phyloP scores from a whole-genome alignment of 2,888 invertebrate species.

The Dryomyza anilis region DNA sequence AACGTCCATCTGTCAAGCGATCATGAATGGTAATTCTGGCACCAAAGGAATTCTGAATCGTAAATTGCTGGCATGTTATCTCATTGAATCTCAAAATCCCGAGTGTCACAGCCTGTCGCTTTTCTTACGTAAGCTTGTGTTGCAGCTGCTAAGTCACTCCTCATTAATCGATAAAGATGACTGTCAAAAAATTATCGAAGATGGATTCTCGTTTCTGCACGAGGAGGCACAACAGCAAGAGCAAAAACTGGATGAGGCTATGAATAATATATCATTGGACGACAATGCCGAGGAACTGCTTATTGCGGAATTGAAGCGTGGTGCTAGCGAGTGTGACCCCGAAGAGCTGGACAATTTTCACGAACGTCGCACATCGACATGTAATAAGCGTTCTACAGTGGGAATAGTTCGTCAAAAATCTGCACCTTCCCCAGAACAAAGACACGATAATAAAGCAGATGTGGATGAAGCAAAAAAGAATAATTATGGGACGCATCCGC shows the following conservation, averaged over 20 bases:
- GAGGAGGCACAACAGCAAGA: conserved; percentile 57
- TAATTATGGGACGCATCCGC: conserved; percentile 59
- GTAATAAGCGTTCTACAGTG: conserved; percentile 38
- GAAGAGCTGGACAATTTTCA: conserved; percentile 47
- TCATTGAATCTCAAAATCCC: conserved; percentile 84
- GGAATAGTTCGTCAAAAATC: conserved; percentile 56
- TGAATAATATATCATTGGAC: conserved; percentile 53
- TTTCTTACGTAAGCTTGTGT: conserved; percentile 83
- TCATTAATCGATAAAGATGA: conserved; percentile 53
- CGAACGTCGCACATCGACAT: conserved; percentile 49
- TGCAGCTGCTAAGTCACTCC: conserved; percentile 81
- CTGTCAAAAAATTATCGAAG: conserved; percentile 52
- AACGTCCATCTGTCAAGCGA: conserved; percentile 84
- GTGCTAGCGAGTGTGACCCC: conserved; percentile 48
- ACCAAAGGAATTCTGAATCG: conserved; percentile 66
- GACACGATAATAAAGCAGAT: conserved; percentile 30
- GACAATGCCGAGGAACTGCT: conserved; percentile 59
- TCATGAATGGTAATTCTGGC: conserved; percentile 60
- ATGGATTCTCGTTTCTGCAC: conserved; percentile 54
- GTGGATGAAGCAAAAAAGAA: conserved; percentile 33
- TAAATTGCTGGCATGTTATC: conserved; percentile 84
- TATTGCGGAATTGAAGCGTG: conserved; percentile 57
- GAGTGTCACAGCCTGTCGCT: conserved; percentile 83
- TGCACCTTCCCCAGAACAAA: conserved; percentile 45
- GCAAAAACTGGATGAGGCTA: conserved; percentile 52